phyloP scores from a whole-genome alignment of 2,797 vertebrate species.

The Manis javanica region DNA sequence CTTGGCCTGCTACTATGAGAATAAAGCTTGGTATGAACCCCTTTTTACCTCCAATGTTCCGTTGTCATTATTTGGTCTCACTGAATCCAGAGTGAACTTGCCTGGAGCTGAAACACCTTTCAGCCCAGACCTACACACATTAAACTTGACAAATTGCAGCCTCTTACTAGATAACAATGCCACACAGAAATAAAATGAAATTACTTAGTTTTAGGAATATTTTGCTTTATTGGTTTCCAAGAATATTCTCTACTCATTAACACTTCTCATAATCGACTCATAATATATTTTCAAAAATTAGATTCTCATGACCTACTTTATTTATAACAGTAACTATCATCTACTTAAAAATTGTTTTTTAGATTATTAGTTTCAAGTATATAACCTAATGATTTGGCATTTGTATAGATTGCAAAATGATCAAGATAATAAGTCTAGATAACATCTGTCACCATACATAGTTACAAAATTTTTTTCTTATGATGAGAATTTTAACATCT shows the following conservation, averaged over 20 bases:
- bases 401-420: background rate
- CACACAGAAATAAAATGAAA: background rate
- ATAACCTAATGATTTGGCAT: background rate
- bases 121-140: too few relatives aligned
- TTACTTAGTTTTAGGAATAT: background rate
- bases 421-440: background rate
- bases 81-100: too few relatives aligned
- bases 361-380: background rate
- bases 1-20: too few relatives aligned
- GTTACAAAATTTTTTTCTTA: background rate
- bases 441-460: background rate
- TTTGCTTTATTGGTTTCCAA: slow-evolving; percentile 28
- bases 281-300: slow-evolving; percentile 41
- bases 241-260: slow-evolving; percentile 14
- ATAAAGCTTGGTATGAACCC: too few relatives aligned
- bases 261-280: too few relatives aligned
- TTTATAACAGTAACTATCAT: background rate
- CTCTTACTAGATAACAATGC: background rate
- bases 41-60: too few relatives aligned
- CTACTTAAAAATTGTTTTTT: background rate
- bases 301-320: background rate
- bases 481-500: background rate
- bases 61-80: too few relatives aligned
- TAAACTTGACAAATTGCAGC: background rate
- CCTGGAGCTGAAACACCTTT: too few relatives aligned